Conservation (phyloP, 2,113 vertebrate species). For the Melospiza georgiana region DNA sequence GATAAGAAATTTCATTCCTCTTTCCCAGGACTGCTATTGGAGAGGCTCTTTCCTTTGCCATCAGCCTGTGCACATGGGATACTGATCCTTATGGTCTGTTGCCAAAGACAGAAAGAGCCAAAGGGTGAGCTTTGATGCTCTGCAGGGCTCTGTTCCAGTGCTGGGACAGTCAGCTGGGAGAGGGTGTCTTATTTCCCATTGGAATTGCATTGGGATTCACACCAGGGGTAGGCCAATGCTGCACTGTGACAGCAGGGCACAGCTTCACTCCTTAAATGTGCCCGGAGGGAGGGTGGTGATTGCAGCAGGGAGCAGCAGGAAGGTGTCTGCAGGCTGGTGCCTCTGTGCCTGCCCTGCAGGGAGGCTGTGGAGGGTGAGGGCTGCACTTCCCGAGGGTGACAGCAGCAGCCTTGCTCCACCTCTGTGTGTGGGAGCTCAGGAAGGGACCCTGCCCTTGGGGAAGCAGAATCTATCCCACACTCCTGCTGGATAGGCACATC, state of each 20-base stretch:
- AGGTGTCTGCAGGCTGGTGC: not conserved
- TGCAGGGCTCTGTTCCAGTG: not conserved
- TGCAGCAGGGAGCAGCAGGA: not conserved
- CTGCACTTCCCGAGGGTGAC: not conserved
- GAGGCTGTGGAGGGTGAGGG: not conserved
- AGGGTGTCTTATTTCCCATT: not conserved
- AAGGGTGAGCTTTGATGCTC: not conserved
- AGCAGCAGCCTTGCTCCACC: not conserved
- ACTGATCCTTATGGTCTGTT: not conserved
- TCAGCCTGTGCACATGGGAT: not conserved
- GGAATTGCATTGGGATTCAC: not conserved
- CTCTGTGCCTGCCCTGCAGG: not conserved
- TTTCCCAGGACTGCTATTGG: not conserved
- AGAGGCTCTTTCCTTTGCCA: conserved; percentile 8
- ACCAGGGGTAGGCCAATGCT: not conserved
- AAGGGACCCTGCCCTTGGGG: not conserved
- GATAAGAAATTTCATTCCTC: not conserved
- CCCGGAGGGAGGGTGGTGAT: not conserved
- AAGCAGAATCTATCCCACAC: not conserved
- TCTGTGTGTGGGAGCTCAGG: not conserved
- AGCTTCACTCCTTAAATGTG: not conserved
- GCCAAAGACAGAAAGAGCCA: conserved; percentile 4
- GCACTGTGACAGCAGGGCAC: not conserved
- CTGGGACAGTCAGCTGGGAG: not conserved
- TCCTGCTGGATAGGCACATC: not conserved